A percentile compares a stretch with the other conserved stretches of the same genome.
phyloP scores from a whole-genome alignment of 2,888 invertebrate genomes.

The Tigriopus californicus region DNA sequence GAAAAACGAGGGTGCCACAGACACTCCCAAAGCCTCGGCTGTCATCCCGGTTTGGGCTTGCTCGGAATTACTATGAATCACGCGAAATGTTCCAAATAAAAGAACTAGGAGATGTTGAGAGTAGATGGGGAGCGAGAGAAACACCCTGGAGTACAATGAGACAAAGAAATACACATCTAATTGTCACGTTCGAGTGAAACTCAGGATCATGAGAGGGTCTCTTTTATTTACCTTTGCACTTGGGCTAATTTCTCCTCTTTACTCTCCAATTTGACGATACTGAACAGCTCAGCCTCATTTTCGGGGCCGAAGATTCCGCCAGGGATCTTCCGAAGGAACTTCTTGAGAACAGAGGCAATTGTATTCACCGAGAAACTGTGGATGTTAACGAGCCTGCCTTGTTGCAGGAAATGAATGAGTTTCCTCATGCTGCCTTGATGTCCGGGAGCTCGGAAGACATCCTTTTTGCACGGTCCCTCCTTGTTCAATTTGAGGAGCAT shows the following conservation, averaged over 20 bases:
- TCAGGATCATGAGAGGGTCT: background rate
- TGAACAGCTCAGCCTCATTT: conserved; percentile 72
- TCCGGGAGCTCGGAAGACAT: conserved; percentile 85
- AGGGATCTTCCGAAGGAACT: conserved; percentile 88
- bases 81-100: conserved; percentile 88
- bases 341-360: conserved; percentile 92
- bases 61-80: conserved; percentile 76
- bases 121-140: conserved; percentile 45
- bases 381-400: conserved; percentile 51
- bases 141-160: background rate
- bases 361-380: conserved; percentile 93
- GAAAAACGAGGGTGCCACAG: conserved; percentile 87
- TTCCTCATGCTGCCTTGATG: conserved; percentile 89
- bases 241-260: conserved; percentile 46
- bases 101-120: conserved; percentile 83
- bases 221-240: conserved; percentile 5
- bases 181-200: background rate
- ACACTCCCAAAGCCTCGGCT: conserved; percentile 81
- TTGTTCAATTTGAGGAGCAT: conserved; percentile 80
- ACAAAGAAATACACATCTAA: background rate
- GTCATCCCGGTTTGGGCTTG: conserved; percentile 81
- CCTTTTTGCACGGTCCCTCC: conserved; percentile 76
- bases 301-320: conserved; percentile 86
- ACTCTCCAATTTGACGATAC: conserved; percentile 62
- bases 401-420: conserved; percentile 70